These are phyloP conservation scores for Pipa parva DNA, from an alignment of 2,113 vertebrate species.

Conservation along the genomic window DNA sequence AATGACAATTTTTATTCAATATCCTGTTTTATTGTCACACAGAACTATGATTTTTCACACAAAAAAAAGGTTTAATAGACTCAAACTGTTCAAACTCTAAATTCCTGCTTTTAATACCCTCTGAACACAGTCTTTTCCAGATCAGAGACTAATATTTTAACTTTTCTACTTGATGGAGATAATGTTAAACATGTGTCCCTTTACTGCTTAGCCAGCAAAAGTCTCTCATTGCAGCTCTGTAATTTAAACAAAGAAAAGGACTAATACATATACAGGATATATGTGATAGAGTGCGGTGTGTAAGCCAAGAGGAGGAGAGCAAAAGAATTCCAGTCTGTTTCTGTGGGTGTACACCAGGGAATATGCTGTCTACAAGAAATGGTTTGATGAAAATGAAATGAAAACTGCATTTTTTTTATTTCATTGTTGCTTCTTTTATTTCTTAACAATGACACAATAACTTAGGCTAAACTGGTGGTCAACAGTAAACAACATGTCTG, in stretches of 20 bases:
- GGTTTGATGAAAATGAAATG: conserved; percentile 26
- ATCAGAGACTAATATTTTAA: conserved; percentile 69
- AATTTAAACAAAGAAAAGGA: conserved; percentile 61
- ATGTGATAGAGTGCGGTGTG: conserved; percentile 39
- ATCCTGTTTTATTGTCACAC: too few species aligned
- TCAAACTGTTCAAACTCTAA: conserved; percentile 56
- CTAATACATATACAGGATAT: conserved; percentile 38
- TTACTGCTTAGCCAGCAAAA: conserved; percentile 56
- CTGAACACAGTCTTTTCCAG: conserved; percentile 45
- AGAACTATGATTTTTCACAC: too few species aligned
- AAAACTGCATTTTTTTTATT: conserved; percentile 8
- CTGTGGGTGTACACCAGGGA: conserved; percentile 29
- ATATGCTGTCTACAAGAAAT: conserved; percentile 26
- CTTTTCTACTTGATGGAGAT: conserved; percentile 71
- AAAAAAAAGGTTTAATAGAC: conserved; percentile 62
- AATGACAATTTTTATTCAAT: too few species aligned
- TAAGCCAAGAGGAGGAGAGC: conserved; percentile 35
- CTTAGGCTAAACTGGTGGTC: too few species aligned
- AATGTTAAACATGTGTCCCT: conserved; percentile 73
- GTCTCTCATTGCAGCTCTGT: conserved; percentile 59
- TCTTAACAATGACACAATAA: too few species aligned
- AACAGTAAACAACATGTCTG: not conserved
- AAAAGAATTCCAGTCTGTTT: conserved; percentile 42
- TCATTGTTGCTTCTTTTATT: not conserved
- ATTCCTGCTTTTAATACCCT: conserved; percentile 26